Evolutionary conservation across 2,797 vertebrate genomes (phyloP).

Genomic region (Enteromius viviparus): DNA sequence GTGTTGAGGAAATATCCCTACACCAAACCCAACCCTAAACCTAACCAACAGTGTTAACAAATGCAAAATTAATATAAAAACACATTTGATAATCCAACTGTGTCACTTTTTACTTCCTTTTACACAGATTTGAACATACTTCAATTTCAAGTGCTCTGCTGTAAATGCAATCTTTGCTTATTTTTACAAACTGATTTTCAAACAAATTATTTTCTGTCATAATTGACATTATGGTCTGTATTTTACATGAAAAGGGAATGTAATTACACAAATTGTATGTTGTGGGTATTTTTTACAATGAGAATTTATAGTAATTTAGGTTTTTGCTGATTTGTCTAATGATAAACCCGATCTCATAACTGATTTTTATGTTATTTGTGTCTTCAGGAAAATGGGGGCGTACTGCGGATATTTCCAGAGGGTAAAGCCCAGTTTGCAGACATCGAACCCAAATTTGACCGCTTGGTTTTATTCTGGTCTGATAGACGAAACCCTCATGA

Average conservation of each 20-base stretch:
- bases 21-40: no score
- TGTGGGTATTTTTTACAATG: neutral
- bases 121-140: neutral
- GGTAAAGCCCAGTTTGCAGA: slow-evolving; percentile 97
- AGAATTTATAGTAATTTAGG: neutral
- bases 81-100: no score
- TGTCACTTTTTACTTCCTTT: no score
- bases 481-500: slow-evolving; percentile 98
- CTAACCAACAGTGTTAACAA: no score
- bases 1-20: no score
- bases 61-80: no score
- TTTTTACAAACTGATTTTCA: neutral
- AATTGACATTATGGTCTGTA: neutral
- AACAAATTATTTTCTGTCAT: neutral
- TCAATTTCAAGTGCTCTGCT: neutral
- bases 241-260: neutral
- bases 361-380: neutral
- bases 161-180: neutral
- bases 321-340: neutral
- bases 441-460: slow-evolving; percentile 97
- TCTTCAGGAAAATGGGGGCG: slow-evolving; percentile 86
- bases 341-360: neutral
- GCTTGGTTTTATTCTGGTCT: slow-evolving; percentile 97
- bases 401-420: slow-evolving; percentile 97
- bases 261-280: neutral